Evolutionary conservation across 2,113 vertebrate genomes (phyloP).

Genomic region (Cardinalis cardinalis): DNA sequence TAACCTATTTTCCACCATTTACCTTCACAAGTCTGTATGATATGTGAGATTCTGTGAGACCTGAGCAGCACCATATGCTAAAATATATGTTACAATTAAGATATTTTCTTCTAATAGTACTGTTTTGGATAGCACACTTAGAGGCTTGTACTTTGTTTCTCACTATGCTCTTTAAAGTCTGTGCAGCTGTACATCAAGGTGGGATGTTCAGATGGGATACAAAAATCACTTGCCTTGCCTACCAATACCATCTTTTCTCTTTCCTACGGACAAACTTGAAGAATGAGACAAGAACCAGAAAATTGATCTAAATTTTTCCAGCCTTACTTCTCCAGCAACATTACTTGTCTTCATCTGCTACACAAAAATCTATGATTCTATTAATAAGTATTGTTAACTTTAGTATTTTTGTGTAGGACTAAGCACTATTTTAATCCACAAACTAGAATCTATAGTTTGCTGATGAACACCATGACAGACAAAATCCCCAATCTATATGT

Average conservation of each 20-base stretch:
- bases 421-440: background rate
- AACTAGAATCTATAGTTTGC: background rate
- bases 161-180: background rate
- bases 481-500: background rate
- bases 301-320: background rate
- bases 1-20: background rate
- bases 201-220: background rate
- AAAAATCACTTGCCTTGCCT: background rate
- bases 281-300: background rate
- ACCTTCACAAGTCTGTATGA: background rate
- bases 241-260: background rate
- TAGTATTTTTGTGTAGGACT: background rate
- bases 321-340: background rate
- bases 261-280: background rate
- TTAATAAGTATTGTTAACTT: background rate
- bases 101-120: background rate
- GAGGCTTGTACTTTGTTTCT: background rate
- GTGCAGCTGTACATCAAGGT: background rate
- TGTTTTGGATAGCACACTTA: background rate
- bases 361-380: accelerated
- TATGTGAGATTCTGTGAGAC: background rate
- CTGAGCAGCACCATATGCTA: background rate
- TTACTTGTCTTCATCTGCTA: background rate
- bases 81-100: background rate
- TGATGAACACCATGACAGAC: background rate